phyloP scores from a whole-genome alignment of 2,113 vertebrate species.

The Heterochromis multidens region DNA sequence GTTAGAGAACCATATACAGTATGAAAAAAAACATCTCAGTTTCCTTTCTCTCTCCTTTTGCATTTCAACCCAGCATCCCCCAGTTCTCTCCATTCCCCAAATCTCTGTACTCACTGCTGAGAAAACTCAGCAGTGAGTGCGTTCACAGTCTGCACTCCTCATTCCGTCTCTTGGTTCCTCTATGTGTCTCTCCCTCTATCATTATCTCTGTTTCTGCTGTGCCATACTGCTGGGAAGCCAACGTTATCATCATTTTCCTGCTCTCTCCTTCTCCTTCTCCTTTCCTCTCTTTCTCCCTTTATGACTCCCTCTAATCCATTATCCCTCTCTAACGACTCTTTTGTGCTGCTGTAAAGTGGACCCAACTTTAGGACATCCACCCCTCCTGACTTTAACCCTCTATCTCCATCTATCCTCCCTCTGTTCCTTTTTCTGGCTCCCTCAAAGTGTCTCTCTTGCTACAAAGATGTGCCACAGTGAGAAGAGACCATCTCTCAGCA shows the following conservation, averaged over 20 bases:
- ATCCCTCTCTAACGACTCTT: constrained; percentile 51
- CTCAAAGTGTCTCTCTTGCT: neutral
- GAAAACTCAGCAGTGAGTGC: constrained; percentile 34
- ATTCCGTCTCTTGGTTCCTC: neutral
- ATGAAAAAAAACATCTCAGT: neutral
- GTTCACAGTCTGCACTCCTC: constrained; percentile 14
- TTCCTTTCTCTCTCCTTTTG: neutral
- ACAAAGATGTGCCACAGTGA: constrained; percentile 41
- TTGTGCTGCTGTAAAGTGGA: constrained; percentile 53
- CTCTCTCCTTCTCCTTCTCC: constrained; percentile 16
- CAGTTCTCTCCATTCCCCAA: neutral
- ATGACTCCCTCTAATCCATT: constrained; percentile 54
- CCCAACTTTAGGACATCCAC: constrained; percentile 34
- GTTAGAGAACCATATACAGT: neutral
- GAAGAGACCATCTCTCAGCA: constrained; percentile 34
- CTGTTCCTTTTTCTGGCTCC: constrained; percentile 1
- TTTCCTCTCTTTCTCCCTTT: constrained; percentile 14
- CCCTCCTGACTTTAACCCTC: constrained; percentile 8
- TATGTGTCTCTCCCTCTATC: constrained; percentile 30
- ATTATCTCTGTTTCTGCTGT: constrained; percentile 53
- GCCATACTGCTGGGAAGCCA: constrained; percentile 51
- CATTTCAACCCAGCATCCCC: neutral
- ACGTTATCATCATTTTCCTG: constrained; percentile 45
- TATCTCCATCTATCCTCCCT: constrained; percentile 6
- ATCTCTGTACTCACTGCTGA: constrained; percentile 27